Evolutionary conservation across 2,888 invertebrate species (phyloP).

Genomic region (Andrena fulva): DNA sequence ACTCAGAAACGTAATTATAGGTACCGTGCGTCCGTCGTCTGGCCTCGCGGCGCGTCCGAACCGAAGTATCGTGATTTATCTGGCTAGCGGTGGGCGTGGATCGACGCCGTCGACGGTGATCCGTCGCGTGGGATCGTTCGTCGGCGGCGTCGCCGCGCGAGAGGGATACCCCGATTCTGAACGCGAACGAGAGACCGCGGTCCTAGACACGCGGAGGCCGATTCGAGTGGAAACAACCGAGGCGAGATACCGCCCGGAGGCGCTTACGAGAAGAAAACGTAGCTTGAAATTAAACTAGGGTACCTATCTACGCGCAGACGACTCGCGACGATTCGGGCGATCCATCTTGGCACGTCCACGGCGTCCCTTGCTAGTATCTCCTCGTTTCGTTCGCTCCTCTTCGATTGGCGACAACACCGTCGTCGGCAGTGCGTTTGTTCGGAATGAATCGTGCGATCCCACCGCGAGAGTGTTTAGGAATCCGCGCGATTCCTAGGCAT

Average conservation of each 20-base stretch:
- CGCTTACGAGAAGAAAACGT: slow-evolving; percentile 23
- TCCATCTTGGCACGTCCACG: neutral
- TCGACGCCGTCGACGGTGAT: neutral
- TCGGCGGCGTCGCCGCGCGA: neutral
- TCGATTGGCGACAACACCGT: slow-evolving; percentile 34
- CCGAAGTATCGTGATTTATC: neutral
- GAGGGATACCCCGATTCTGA: neutral
- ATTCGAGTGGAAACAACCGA: slow-evolving; percentile 23
- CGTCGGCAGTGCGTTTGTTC: slow-evolving; percentile 67
- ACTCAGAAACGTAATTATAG: slow-evolving; percentile 79
- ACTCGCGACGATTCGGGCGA: slow-evolving; percentile 37
- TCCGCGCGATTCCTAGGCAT: slow-evolving; percentile 27
- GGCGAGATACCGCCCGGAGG: slow-evolving; percentile 49
- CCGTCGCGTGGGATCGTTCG: neutral
- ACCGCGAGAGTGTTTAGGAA: slow-evolving; percentile 21
- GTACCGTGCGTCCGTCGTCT: slow-evolving; percentile 41
- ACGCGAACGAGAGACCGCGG: neutral
- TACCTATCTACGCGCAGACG: slow-evolving; percentile 52
- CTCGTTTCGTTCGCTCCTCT: neutral
- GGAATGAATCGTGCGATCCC: slow-evolving; percentile 54
- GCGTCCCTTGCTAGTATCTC: neutral
- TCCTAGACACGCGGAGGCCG: neutral
- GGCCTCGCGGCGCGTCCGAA: slow-evolving; percentile 30
- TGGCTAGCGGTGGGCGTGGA: neutral
- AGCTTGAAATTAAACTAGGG: slow-evolving; percentile 54